These are phyloP conservation scores for Leptopilina clavipes DNA, from an alignment of 1,140 invertebrate species.

Conservation along the genomic window DNA sequence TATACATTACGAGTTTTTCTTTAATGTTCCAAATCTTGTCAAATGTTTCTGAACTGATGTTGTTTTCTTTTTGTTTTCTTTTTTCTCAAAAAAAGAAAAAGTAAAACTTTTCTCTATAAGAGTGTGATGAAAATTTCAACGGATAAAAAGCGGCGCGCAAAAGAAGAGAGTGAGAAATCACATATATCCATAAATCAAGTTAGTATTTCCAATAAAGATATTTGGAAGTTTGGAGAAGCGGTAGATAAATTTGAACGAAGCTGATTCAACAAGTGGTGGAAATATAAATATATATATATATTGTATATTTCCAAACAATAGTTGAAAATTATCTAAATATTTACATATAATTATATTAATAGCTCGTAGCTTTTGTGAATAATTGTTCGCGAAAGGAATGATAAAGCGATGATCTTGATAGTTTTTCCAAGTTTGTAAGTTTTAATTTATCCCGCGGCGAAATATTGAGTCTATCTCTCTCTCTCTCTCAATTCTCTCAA, in stretches of 20 bases:
- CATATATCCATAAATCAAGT: conserved; percentile 11
- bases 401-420: neutral
- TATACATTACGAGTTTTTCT: no score
- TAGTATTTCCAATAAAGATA: conserved; percentile 17
- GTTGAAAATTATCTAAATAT: neutral
- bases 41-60: no score
- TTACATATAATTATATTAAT: neutral
- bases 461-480: no score
- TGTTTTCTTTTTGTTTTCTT: no score
- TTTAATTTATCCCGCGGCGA: no score
- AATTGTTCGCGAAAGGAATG: neutral
- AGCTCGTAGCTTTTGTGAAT: neutral
- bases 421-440: neutral
- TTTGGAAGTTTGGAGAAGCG: conserved; percentile 7
- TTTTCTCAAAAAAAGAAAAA: no score
- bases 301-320: neutral
- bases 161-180: neutral
- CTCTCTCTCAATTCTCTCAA: neutral
- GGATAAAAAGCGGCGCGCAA: neutral
- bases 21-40: no score
- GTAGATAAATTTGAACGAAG: conserved; percentile 14
- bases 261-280: neutral
- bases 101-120: no score
- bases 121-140: no score
- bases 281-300: neutral